Conservation (phyloP, 2,888 invertebrate species). For the Marasmarcha lunaedactyla region DNA sequence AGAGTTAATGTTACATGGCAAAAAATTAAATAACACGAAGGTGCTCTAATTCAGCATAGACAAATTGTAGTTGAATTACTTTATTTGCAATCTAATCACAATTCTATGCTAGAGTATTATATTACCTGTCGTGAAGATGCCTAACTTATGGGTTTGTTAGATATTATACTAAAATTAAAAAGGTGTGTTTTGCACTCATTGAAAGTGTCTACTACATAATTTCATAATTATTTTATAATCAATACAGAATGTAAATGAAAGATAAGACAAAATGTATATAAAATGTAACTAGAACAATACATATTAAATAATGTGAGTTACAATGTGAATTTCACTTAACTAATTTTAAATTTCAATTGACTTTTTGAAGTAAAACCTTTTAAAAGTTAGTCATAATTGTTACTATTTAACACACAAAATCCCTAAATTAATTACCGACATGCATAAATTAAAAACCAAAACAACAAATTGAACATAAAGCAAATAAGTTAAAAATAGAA, state of each 20-base stretch:
- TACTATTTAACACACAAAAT: constrained; percentile 25
- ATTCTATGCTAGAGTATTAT: no score
- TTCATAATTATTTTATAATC: not conserved
- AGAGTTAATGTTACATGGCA: no score
- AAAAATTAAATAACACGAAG: not conserved
- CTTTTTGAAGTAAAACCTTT: constrained; percentile 11
- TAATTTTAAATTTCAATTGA: constrained; percentile 26
- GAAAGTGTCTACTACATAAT: not conserved
- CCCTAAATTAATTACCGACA: constrained; percentile 31
- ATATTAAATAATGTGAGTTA: constrained; percentile 3
- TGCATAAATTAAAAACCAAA: constrained; percentile 49
- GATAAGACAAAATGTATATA: not conserved
- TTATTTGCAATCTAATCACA: no score
- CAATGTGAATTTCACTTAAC: constrained; percentile 6
- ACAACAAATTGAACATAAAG: constrained; percentile 38
- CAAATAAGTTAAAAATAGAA: constrained; percentile 54
- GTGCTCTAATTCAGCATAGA: no score
- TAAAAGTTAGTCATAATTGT: not conserved
- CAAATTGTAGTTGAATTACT: no score
- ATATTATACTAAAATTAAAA: no score
- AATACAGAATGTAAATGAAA: no score
- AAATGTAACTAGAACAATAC: constrained; percentile 1
- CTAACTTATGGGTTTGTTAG: no score
- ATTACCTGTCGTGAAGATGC: no score
- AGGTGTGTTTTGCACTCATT: not conserved